These are phyloP conservation scores for Trichomalopsis sarcophagae DNA, from an alignment of 1,140 invertebrate species.

Conservation along the genomic window DNA sequence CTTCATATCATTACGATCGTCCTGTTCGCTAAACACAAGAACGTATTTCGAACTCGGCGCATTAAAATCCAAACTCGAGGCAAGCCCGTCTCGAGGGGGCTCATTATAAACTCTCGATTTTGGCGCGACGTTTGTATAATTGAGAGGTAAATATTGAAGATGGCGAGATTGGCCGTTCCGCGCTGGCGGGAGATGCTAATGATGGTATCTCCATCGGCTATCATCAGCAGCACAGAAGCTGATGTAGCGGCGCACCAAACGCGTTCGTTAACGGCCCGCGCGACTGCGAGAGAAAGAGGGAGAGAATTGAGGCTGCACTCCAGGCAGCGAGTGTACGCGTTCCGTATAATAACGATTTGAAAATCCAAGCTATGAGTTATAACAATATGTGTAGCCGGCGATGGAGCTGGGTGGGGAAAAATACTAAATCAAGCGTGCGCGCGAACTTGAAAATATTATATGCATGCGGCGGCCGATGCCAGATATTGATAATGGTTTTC, in stretches of 20 bases:
- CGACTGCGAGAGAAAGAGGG: neutral
- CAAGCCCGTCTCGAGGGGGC: too few relatives aligned
- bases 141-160: conserved; percentile 15
- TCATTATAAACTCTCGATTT: neutral
- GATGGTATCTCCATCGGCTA: neutral
- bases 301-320: neutral
- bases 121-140: neutral
- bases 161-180: neutral
- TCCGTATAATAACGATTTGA: too few relatives aligned
- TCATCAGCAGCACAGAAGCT: neutral
- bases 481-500: neutral
- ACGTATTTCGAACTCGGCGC: too few relatives aligned
- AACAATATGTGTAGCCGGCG: too few relatives aligned
- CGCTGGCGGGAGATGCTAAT: neutral
- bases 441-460: too few relatives aligned
- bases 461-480: neutral
- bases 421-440: neutral
- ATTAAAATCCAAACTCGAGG: too few relatives aligned
- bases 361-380: too few relatives aligned
- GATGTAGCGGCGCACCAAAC: neutral
- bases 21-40: too few relatives aligned
- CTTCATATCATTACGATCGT: too few relatives aligned
- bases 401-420: too few relatives aligned
- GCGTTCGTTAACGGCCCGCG: neutral
- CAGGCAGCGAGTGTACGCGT: too few relatives aligned